phyloP scores from a whole-genome alignment of 2,888 invertebrate genomes.

The Phaedon cochleariae region DNA sequence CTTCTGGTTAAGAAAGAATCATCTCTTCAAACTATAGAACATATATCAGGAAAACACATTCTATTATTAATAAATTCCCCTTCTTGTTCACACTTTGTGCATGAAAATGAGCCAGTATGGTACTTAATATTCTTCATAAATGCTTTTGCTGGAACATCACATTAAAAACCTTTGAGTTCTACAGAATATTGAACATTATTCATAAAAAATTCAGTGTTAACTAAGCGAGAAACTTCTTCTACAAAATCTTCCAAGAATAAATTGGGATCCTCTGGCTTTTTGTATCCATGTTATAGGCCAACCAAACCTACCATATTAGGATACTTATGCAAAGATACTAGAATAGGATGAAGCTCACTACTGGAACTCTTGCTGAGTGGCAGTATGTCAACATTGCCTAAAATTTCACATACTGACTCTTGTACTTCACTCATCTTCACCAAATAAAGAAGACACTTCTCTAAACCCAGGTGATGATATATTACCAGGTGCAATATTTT shows the following conservation, averaged over 20 bases:
- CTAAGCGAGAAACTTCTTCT: conserved; percentile 26
- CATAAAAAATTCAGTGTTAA: conserved; percentile 17
- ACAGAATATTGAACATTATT: conserved; percentile 3
- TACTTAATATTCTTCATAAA: conserved; percentile 28
- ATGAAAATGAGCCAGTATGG: conserved; percentile 34
- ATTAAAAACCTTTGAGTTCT: conserved; percentile 30
- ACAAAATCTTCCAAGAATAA: conserved; percentile 34
- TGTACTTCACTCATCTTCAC: neutral
- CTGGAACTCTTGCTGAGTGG: conserved; percentile 17
- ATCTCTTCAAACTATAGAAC: conserved; percentile 21
- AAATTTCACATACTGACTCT: neutral
- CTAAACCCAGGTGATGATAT: conserved; percentile 24
- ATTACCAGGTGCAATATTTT: conserved; percentile 17
- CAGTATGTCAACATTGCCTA: conserved; percentile 12
- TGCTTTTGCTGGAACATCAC: conserved; percentile 34
- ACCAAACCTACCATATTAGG: conserved; percentile 18
- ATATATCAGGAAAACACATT: conserved; percentile 32
- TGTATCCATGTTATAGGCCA: conserved; percentile 30
- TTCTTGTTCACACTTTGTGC: conserved; percentile 37
- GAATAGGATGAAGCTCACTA: conserved; percentile 15
- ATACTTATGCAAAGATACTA: conserved; percentile 8
- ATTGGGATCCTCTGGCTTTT: conserved; percentile 27
- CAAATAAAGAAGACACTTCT: neutral
- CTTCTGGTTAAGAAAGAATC: conserved; percentile 20
- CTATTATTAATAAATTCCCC: conserved; percentile 27